Conservation (phyloP, 2,113 vertebrate species). For the Mirounga angustirostris region DNA sequence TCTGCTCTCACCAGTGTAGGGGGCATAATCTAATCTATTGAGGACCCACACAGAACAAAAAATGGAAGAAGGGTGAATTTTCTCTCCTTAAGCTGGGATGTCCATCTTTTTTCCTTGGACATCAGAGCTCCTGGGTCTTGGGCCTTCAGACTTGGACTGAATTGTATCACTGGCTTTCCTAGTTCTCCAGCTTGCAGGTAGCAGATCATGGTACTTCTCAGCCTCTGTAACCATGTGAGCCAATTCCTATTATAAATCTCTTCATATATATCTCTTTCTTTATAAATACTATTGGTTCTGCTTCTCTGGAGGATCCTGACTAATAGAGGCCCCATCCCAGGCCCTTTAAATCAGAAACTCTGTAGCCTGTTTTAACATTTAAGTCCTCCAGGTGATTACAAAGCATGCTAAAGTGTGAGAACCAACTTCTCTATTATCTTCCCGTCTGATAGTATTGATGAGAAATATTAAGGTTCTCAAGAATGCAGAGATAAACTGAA, state of each 20-base stretch:
- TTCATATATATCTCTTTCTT: neutral
- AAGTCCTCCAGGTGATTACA: neutral
- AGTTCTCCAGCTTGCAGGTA: neutral
- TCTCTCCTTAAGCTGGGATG: neutral
- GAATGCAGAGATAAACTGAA: constrained; percentile 21
- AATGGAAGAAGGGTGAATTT: neutral
- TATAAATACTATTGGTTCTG: neutral
- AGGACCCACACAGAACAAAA: neutral
- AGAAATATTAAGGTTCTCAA: neutral
- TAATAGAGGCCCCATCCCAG: neutral
- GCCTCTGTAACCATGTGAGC: neutral
- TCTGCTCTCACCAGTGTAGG: neutral
- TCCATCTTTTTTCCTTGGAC: neutral
- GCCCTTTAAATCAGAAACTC: neutral
- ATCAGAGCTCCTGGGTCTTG: neutral
- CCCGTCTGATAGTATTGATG: neutral
- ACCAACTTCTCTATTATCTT: neutral
- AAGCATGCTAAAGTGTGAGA: neutral
- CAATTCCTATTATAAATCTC: neutral
- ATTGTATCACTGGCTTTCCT: neutral
- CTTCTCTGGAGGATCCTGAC: neutral
- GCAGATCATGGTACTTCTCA: neutral
- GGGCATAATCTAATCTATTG: neutral
- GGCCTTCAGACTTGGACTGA: neutral
- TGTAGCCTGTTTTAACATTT: neutral